phyloP scores from a whole-genome alignment of 30 jellyfish, hydroid and myxozoan genomes.

The Catostylus mosaicus region DNA sequence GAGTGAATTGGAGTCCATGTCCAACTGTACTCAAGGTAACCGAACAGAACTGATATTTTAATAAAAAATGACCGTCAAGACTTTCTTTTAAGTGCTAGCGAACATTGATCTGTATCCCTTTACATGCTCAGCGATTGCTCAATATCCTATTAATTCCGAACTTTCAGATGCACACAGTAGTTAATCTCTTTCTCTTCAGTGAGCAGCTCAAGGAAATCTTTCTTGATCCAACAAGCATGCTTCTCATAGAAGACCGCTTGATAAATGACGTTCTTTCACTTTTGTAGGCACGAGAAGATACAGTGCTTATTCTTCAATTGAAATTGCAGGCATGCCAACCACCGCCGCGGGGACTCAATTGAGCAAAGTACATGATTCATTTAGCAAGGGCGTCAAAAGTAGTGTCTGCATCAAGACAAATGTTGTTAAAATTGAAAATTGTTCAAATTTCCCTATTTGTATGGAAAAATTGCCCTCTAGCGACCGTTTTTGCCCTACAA shows the following conservation, averaged over 20 bases:
- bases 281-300: no score
- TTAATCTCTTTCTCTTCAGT: conserved; percentile 7
- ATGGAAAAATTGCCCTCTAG: no score
- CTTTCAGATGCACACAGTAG: not conserved
- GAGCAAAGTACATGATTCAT: no score
- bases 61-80: not conserved
- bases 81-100: not conserved
- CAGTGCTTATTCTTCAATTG: no score
- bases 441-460: no score
- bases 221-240: not conserved
- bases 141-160: not conserved
- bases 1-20: no score
- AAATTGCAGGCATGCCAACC: no score
- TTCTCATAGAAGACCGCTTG: not conserved
- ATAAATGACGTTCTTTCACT: not conserved
- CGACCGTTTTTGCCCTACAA: no score
- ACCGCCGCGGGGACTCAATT: no score
- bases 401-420: no score
- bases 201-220: not conserved
- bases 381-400: no score
- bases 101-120: not conserved
- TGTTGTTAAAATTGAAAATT: no score
- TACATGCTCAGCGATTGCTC: conserved; percentile 3
- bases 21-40: not conserved
- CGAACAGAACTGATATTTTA: not conserved